Base-by-base conservation (phyloP, 2,797 vertebrate species). In the Malacoctenus gilli region DNA sequence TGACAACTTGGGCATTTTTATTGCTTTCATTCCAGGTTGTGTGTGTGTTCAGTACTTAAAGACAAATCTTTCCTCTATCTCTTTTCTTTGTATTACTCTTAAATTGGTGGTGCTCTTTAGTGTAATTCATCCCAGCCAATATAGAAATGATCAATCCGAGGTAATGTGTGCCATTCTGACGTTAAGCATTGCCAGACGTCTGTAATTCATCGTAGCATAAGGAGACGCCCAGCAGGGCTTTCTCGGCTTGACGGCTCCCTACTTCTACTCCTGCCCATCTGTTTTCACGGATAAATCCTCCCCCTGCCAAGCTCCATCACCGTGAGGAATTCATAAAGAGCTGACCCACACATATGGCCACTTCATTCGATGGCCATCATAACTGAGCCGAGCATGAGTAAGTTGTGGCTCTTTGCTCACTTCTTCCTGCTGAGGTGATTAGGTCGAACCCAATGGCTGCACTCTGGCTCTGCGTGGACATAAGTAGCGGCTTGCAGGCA, bases 211-310 rank as follows among this genome's bases (percentile, higher is more conserved):
- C 75, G 57, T 60, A 23, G 47, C 77, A 76, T 77, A 84, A 84
- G 77, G 77, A 77, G 77, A 81, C 43, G n/a, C 68, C 69, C 75
- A 77, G 80, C 74, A 56, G 75, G 77, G 50, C 66, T 65, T 71
- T 78, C 81, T 80, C 80, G 82, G 85, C 82, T 79, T 86, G 84
- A 86, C 35, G 57, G 69, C 77, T 79, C 75, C 74, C 62, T 74
- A 80, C 70, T 77, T 59, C 74, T 84, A 75, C 84, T 84, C 82
- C 75, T 72, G 82, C 72, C 87, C 86, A 87, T 90, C 86, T 87
- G 87, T 83, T 86, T 81, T 73, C 65, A 72, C 1, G 22, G 75
- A 79, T 84, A 80, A 87, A 75, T 80, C 86, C 83, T 75, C 55
- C 68, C 78, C 78, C 85, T 80, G 75, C 86, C 70, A 79, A 76